Evolutionary conservation across 2,797 vertebrate genomes (phyloP), one percentile per base, ranked within the genome.

Genomic region (Lutjanus campechanus): DNA sequence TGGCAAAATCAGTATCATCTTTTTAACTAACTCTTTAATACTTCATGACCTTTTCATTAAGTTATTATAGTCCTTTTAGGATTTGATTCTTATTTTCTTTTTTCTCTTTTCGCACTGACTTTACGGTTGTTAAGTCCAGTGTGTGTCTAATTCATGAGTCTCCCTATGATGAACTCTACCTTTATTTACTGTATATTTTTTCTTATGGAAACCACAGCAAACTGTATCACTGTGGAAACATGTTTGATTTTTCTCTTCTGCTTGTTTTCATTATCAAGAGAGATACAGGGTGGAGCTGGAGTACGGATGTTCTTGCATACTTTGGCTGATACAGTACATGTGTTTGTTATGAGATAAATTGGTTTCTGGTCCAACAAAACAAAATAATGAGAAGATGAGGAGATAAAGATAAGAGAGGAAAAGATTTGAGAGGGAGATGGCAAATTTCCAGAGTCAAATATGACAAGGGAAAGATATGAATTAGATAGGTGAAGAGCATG

Each of bases 371-470:
- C 50, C 58, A 55, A 51, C 20, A 59, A 41, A 69, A 46, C n/a
- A 2, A 46, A 62, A 40, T 22, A 53, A 62, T 62, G 47, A 41
- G 10, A 43, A 5, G 36, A 13, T 3, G 6, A 11, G 60, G 12
- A 55, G 8, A 70, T n/a, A 36, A 41, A 25, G 17, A 12, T 16
- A 16, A 59, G 8, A 15, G 4, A 43, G 19, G 43, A 1, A 41
- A 72, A 41, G 47, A 61, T 54, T 72, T 15, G 3, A 41, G 11
- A 60, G 22, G 15, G 2, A 56, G 11, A 75, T 10, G 22, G n/a
- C 2, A 40, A 71, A 50, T 46, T 61, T 49, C 72, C 25, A 68
- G 58, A 29, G 58, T 68, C 58, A 79, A 68, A 66, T 29, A 65
- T 5, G 17, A 58, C 53, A 59, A 53, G 50, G 17, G 16, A 56